Evolutionary conservation across 2,888 invertebrate genomes (phyloP), one percentile per base, ranked within the genome.

Genomic region (Nasonia oneida): DNA sequence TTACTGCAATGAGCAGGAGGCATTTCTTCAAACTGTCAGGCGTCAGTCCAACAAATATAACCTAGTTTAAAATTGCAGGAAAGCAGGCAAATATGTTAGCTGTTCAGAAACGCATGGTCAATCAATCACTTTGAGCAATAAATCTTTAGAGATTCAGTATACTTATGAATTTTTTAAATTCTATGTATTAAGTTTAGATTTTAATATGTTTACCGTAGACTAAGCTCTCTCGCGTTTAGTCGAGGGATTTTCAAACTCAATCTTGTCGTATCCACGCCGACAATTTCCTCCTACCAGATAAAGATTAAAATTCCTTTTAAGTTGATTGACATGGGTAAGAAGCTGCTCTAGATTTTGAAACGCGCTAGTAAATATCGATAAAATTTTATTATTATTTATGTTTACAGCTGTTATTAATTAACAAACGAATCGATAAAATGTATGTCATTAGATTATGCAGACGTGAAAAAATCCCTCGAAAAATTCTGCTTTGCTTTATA

Each of bases 251-350:
- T 37, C 6, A n/a, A 37, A n/a, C n/a, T 37, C 33, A 61, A 37
- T 57, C n/a, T 77, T 37, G n/a, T 14, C 18, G 29, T 18, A 37
- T 33, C 33, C 18, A 33, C n/a, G 14, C 15, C 37, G 33, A n/a
- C 18, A 8, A 33, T 76, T 47, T 57, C 10, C 57, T 57, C 76
- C 76, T 15, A 15, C 64, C 23, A 29, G n/a, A 4, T 64, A 39
- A 42, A 78, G 78, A 78, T 78, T 78, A 78, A 78, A 57, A 78
- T 78, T 64, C 78, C 53, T 67, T 29, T 29, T 47, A 67, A 15
- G 64, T 78, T 47, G 78, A 78, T 78, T 78, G 78, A 78, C 78
- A 29, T 29, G 15, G 14, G 15, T 61, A 77, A 23, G 39, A 39
- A 4, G 1, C 15, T 33, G 39, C 67, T 57, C 37, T 29, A 12